Conservation (phyloP, 2,113 vertebrate species). For the Aleadryas rufinucha region DNA sequence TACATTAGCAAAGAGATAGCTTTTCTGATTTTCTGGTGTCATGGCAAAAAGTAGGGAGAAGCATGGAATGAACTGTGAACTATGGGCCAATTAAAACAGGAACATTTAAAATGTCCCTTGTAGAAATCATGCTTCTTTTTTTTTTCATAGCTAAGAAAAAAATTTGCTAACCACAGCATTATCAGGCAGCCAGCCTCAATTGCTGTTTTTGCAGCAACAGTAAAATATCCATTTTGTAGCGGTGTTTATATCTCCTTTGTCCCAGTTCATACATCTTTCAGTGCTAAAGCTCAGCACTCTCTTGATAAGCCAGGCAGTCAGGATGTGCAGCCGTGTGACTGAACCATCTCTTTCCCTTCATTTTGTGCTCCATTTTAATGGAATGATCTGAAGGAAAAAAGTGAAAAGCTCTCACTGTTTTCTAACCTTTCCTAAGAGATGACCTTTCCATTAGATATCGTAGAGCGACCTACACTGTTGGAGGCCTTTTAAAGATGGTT, state of each 20-base stretch:
- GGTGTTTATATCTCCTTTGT: background rate
- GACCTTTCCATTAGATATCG: slow-evolving; percentile 56
- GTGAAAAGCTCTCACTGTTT: slow-evolving; percentile 8
- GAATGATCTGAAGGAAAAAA: slow-evolving; percentile 23
- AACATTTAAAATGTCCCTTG: background rate
- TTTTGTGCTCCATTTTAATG: background rate
- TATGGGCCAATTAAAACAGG: background rate
- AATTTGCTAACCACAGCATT: background rate
- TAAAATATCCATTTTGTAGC: background rate
- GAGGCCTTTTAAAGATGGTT: slow-evolving; percentile 42
- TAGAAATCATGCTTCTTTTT: background rate
- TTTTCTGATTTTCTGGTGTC: background rate
- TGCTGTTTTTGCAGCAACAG: background rate
- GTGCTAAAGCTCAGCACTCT: background rate
- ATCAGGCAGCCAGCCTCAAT: background rate
- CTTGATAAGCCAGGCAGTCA: background rate
- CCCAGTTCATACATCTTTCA: background rate
- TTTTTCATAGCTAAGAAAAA: background rate
- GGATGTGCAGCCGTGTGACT: background rate
- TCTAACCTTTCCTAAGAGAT: slow-evolving; percentile 42
- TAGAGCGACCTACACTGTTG: slow-evolving; percentile 9
- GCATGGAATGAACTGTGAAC: background rate
- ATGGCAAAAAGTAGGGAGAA: background rate
- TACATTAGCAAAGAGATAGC: background rate
- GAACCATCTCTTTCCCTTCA: background rate